Conservation (phyloP, 2,113 vertebrate genomes). For the Gila orcuttii region DNA sequence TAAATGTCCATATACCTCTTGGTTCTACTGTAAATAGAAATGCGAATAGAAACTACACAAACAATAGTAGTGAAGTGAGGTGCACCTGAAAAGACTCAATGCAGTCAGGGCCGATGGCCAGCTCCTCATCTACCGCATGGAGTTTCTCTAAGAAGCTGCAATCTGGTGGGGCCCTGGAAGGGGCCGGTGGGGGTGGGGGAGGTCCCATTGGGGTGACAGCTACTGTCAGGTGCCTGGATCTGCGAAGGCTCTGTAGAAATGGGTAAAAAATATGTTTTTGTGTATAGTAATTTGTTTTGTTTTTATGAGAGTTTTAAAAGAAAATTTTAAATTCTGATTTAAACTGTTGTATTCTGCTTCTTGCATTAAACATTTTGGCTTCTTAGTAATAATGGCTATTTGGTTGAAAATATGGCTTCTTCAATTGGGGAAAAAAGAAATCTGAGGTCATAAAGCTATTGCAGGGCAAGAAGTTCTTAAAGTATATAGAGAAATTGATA, state of each 20-base stretch:
- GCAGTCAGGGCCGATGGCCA: slow-evolving; percentile 82
- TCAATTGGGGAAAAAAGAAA: not conserved
- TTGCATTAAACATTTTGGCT: not conserved
- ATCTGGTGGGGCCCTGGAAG: slow-evolving; percentile 72
- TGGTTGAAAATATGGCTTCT: not conserved
- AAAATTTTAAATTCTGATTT: not conserved
- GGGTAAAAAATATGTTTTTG: not conserved
- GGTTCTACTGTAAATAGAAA: not conserved
- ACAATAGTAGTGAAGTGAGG: not conserved
- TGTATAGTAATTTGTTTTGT: not conserved
- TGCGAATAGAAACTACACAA: not conserved
- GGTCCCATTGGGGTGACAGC: slow-evolving; percentile 89
- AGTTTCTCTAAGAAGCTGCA: slow-evolving; percentile 92
- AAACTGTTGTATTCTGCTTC: not conserved
- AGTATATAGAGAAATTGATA: not conserved
- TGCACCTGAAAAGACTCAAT: slow-evolving; percentile 89
- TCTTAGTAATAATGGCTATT: not conserved
- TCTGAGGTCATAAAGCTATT: not conserved
- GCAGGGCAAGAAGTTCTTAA: not conserved
- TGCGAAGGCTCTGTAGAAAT: slow-evolving; percentile 54
- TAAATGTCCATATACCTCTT: not conserved
- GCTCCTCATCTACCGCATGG: slow-evolving; percentile 91
- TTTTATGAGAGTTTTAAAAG: not conserved
- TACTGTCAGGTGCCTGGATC: slow-evolving; percentile 74
- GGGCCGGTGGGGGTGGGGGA: slow-evolving; percentile 79